Evolutionary conservation across 2,888 invertebrate genomes (phyloP).

Genomic region (Drosophila barbarae): DNA sequence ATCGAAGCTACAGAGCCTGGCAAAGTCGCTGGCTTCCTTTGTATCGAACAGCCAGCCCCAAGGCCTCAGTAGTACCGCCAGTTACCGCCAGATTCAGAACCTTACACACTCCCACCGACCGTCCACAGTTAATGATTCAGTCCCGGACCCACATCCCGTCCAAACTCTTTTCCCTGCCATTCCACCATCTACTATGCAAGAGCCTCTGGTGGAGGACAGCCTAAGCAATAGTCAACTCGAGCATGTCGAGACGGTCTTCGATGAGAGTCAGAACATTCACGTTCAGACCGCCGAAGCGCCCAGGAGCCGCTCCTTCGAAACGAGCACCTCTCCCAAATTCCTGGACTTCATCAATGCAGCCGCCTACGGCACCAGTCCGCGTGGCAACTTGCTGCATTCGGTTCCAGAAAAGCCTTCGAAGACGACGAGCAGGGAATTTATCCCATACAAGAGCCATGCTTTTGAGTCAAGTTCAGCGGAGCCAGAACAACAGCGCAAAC

Average conservation of each 20-base stretch:
- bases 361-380: slow-evolving; percentile 58
- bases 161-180: neutral
- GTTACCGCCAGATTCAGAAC: slow-evolving; percentile 22
- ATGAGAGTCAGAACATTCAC: slow-evolving; percentile 72
- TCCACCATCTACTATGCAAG: slow-evolving; percentile 13
- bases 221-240: slow-evolving; percentile 39
- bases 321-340: slow-evolving; percentile 58
- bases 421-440: slow-evolving; percentile 15
- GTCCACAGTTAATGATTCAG: neutral
- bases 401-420: slow-evolving; percentile 51
- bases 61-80: slow-evolving; percentile 22
- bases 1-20: slow-evolving; percentile 53
- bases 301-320: slow-evolving; percentile 46
- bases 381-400: slow-evolving; percentile 55
- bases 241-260: slow-evolving; percentile 66
- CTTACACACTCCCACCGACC: slow-evolving; percentile 14
- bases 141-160: neutral
- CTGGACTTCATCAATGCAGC: slow-evolving; percentile 61
- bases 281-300: slow-evolving; percentile 65
- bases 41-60: slow-evolving; percentile 45
- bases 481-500: slow-evolving; percentile 56
- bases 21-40: slow-evolving; percentile 56
- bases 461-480: slow-evolving; percentile 13
- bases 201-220: slow-evolving; percentile 48
- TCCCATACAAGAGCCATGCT: slow-evolving; percentile 4